Evolutionary conservation across 2,113 vertebrate genomes (phyloP).

Genomic region (Saguinus imperator): DNA sequence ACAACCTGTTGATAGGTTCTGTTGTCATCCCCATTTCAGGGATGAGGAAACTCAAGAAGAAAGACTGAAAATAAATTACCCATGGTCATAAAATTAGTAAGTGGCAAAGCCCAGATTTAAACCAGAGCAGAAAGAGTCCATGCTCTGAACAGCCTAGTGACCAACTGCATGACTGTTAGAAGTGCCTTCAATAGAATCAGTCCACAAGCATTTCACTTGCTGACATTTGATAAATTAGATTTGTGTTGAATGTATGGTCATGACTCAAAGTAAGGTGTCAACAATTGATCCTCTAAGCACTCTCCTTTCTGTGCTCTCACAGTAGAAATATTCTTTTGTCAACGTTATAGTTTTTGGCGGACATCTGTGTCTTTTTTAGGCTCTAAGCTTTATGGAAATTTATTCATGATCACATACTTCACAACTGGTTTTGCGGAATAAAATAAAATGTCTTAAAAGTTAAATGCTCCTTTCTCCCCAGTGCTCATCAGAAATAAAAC

Average conservation of each 20-base stretch:
- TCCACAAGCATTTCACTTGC: background rate
- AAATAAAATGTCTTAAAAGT: background rate
- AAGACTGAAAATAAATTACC: background rate
- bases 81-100: background rate
- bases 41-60: background rate
- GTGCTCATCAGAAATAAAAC: background rate
- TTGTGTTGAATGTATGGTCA: background rate
- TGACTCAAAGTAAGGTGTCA: background rate
- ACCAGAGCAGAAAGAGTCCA: background rate
- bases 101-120: background rate
- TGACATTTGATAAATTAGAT: background rate
- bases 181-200: background rate
- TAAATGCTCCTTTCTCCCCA: background rate
- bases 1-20: background rate
- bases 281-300: too few species aligned
- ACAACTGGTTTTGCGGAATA: background rate
- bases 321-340: background rate
- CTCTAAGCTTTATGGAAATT: background rate
- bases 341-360: too few species aligned
- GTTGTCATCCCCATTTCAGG: background rate
- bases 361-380: background rate
- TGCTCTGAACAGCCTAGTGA: background rate
- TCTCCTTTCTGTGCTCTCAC: background rate
- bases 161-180: background rate
- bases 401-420: background rate